Evolutionary conservation across 2,888 invertebrate species (phyloP).

Genomic region (Coleophora deauratella): DNA sequence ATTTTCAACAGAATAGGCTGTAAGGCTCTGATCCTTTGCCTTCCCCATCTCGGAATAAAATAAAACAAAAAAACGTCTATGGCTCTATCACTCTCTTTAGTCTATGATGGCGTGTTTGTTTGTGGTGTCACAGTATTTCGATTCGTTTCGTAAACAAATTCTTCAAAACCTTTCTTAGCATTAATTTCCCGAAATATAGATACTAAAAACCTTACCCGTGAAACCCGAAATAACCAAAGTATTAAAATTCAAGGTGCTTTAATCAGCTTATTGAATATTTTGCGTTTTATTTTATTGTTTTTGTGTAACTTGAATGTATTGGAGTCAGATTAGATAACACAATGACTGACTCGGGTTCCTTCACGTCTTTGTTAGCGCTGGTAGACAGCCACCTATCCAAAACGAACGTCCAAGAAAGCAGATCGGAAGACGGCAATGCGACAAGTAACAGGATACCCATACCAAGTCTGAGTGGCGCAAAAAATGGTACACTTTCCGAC

Average conservation of each 20-base stretch:
- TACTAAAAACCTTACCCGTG: background rate
- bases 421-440: conserved; percentile 21
- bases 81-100: no score
- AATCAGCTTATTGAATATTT: background rate
- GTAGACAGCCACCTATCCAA: conserved; percentile 58
- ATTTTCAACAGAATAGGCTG: no score
- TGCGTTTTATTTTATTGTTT: background rate
- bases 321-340: conserved; percentile 11
- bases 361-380: conserved; percentile 48
- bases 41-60: no score
- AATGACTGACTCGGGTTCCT: conserved; percentile 49
- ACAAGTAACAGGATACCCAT: conserved; percentile 22
- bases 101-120: no score
- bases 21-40: no score
- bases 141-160: background rate
- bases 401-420: conserved; percentile 32
- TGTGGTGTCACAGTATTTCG: background rate
- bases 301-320: background rate
- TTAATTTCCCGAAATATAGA: background rate
- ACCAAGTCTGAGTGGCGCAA: conserved; percentile 17
- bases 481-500: conserved; percentile 29
- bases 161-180: background rate
- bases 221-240: background rate
- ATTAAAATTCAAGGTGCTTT: background rate
- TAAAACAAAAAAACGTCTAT: no score